Evolutionary conservation across 2,888 invertebrate genomes (phyloP).

Genomic region (Nephrotoma flavescens): DNA sequence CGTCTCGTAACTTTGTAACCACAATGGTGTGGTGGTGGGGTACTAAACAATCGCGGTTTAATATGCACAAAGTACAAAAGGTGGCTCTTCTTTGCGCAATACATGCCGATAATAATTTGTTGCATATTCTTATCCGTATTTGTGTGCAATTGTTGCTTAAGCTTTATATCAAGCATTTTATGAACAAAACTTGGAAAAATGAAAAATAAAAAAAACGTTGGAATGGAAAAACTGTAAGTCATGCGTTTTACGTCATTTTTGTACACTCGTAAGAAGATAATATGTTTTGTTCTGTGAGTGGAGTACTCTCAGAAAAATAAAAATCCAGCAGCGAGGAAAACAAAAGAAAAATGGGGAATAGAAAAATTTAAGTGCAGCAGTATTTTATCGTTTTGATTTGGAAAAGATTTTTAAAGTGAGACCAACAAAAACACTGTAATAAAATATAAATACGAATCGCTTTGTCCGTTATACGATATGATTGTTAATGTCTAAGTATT

Average conservation of each 20-base stretch:
- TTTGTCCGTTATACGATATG: not conserved
- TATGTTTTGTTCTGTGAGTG: not conserved
- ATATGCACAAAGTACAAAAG: no score
- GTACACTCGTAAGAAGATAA: not conserved
- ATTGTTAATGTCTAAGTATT: not conserved
- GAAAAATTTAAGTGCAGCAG: not conserved
- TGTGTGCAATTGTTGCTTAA: not conserved
- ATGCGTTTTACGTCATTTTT: not conserved
- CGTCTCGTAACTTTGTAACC: no score
- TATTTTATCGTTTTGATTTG: not conserved
- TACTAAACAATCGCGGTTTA: no score
- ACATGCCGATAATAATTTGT: not conserved
- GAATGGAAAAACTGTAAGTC: not conserved
- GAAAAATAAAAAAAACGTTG: not conserved
- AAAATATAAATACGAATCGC: not conserved
- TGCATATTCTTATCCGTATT: not conserved
- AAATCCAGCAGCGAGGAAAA: not conserved
- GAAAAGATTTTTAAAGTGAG: not conserved
- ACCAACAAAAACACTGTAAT: not conserved
- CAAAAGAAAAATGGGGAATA: not conserved
- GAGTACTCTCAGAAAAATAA: not conserved
- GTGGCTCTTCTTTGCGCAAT: not conserved
- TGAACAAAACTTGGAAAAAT: not conserved
- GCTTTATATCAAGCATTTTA: not conserved
- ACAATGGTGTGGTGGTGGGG: no score